Base-by-base conservation (phyloP, 2,113 vertebrate species). In the Lates calcarifer region DNA sequence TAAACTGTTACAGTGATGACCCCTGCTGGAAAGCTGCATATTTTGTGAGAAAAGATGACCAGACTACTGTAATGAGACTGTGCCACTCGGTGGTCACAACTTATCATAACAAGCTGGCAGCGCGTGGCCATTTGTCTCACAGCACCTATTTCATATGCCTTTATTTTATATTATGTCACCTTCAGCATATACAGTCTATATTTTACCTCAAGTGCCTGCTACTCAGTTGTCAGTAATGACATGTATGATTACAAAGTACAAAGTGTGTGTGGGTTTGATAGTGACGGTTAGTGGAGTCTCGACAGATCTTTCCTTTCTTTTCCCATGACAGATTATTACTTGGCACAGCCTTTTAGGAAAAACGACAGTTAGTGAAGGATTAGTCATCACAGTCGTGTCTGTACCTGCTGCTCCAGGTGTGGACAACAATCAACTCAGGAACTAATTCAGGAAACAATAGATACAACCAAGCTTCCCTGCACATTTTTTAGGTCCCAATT, bases 11-110 rank as follows among this genome's bases (percentile, higher is more conserved):
- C 26, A 60, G 26, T 24, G 68, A 71, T 43, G 80, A 81, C 74
- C 64, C 68, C 74, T 87, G 73, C 75, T 86, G 85, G 83, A 77
- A 43, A 73, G 53, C 20, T 66, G 7, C 20, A 65, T 22, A 11
- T 28, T 51, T 31, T 26, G 37, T 45, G 55, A 77, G 61, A 39
- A 68, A 56, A 15, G 5, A 9, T 20, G 41, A 49, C 31, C 61
- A 62, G 22, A 28, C 26, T 26, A 15, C 70, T 49, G 26, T 53
- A 37, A 74, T 22, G 17, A 66, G 20, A 81, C n/a, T 66, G 43
- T 61, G 78, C 81, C 88, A 33, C 87, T 64, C 47, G 0, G 86
- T 87, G 91, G 90, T 74, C 82, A 80, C 13, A 87, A 1, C 12
- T 56, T 53, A 43, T 70, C 4, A 89, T 29, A 61, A 56, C 84